These are phyloP conservation scores for Lepidurus packardi DNA, from an alignment of 1,140 invertebrate species.

Conservation along the genomic window DNA sequence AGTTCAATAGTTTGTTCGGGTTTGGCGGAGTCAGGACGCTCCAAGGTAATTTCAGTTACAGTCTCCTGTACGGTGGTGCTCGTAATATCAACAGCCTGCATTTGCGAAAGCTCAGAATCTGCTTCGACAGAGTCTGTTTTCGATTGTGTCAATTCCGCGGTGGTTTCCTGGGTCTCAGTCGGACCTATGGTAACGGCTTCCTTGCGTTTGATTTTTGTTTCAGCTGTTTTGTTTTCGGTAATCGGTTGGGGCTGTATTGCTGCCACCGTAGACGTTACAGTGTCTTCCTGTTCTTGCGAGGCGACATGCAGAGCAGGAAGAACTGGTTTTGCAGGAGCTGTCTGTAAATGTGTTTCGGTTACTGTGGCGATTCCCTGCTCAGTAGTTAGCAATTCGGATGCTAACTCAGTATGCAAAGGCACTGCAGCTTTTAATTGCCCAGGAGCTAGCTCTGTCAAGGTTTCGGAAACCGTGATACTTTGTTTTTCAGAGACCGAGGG, in stretches of 20 bases:
- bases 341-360: slow-evolving; percentile 22
- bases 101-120: slow-evolving; percentile 28
- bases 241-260: slow-evolving; percentile 29
- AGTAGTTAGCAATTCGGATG: slow-evolving; percentile 30
- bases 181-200: slow-evolving; percentile 44
- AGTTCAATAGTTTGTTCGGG: background rate
- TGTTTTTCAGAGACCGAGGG: background rate
- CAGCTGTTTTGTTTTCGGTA: slow-evolving; percentile 43
- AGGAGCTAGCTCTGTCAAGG: slow-evolving; percentile 17
- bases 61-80: background rate
- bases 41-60: slow-evolving; percentile 18
- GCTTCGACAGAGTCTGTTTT: slow-evolving; percentile 29
- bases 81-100: background rate
- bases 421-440: background rate
- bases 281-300: slow-evolving; percentile 38
- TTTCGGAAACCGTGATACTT: background rate
- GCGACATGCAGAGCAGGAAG: background rate
- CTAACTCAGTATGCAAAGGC: background rate
- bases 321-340: background rate
- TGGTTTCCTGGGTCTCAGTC: slow-evolving; percentile 39
- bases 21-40: background rate
- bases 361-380: slow-evolving; percentile 29
- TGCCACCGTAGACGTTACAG: slow-evolving; percentile 3
- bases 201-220: slow-evolving; percentile 42
- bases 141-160: slow-evolving; percentile 15